Base-by-base conservation (phyloP, 2,113 vertebrate genomes). In the Myodes glareolus region DNA sequence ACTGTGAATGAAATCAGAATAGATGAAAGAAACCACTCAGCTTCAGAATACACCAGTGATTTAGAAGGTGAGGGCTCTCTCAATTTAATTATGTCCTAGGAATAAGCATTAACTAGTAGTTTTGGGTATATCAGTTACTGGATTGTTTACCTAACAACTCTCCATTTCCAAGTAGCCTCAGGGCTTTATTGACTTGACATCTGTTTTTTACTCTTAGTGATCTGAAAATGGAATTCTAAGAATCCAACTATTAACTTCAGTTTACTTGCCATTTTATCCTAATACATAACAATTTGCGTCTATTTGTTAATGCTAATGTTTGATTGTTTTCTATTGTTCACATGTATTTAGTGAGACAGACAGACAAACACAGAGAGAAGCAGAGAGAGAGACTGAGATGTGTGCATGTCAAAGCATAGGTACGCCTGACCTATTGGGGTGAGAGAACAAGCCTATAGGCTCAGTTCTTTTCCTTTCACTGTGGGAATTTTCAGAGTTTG, bases 111-210 rank as follows among this genome's bases (percentile, higher is more conserved):
- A 27, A 31, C 23, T 77, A 23, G 52, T 65, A 61, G 6, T 95
- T 92, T 36, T 33, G 4, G 39, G 4, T 45, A 11, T 9, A 9
- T 42, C 12, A 73, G 14, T 25, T 52, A 80, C 36, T 11, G n/a
- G 58, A 7, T 39, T 33, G 58, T 94, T 8, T 81, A 25, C 14
- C 31, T 94, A 3, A 65, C 36, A 45, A 10, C 25, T 45, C 27
- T 1, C 4, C 76, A 81, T 96, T 61, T 33, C 14, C 3, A n/a
- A 42, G 10, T 70, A 47, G 6, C 16, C 5, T 19, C 14, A 16
- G 27, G 50, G 13, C 0, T 50, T 8, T 76, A 36, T 0, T 3
- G 8, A 1, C 3, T 50, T 68, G 33, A 94, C 29, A 31, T 39
- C 10, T 9, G 33, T 0, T 5, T 4, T 58, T 94, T 45, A 17